Base-by-base conservation (phyloP, 2,888 invertebrate species). In the Stenurella melanura region DNA sequence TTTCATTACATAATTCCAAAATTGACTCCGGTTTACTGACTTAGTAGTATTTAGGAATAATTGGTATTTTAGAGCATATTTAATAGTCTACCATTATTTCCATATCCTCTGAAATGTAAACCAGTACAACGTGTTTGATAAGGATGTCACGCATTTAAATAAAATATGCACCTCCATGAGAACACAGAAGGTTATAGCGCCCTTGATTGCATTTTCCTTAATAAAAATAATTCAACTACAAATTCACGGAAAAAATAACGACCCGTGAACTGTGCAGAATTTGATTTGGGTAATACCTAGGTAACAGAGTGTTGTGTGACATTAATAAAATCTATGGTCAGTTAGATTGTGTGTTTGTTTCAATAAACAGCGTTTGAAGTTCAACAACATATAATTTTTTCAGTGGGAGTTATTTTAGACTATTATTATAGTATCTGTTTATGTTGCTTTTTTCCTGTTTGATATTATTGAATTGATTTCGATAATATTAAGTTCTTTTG, bases 241-340 rank as follows among this genome's bases (percentile, higher is more conserved):
- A 18, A 64, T 64, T 64, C 64, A 64, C 9, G 18, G 64, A 64
- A 64, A 42, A 42, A 26, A 42, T 42, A 64, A 64, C 15, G 38
- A 38, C 7, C 64, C 42, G 42, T 64, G 64, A 64, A 64, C 64
- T 42, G 64, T 64, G 42, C 30, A 64, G 15, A 64, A 64, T 64
- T 64, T 21, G 38, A 19, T 42, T 42, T 42, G 42, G 64, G 12
- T 64, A 38, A 63, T 38, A 34, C 38, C 5, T 61, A 34, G 19
- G 19, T 10, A 19, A 42, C 19, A 19, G 19, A 50, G 5, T 42
- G 12, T 64, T 6, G 34, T 34, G 17, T 63, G 7, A n/a, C 18
- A 34, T 17, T 34, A n/a, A 17, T 34, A 30, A 34, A 63, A 7
- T 34, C 17, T 34, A 63, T 11, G n/a, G 5, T 17, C 61, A 11